phyloP scores from a whole-genome alignment of 2,888 invertebrate species.

The Protodeltote pygarga region DNA sequence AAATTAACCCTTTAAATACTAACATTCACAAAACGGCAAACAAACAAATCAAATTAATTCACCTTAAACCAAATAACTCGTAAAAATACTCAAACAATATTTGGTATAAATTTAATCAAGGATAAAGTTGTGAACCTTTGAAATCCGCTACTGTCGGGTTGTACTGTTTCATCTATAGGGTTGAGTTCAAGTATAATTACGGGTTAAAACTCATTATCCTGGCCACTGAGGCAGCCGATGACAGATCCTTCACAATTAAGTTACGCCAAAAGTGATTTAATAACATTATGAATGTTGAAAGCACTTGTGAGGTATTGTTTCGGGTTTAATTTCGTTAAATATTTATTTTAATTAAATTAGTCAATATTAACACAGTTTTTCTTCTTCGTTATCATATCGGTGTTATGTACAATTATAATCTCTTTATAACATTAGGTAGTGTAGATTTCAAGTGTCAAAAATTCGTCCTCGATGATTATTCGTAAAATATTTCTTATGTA shows the following conservation, averaged over 20 bases:
- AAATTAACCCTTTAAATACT: neutral
- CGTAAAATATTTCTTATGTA: no score
- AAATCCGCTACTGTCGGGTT: slow-evolving; percentile 36
- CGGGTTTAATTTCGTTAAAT: neutral
- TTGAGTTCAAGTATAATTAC: slow-evolving; percentile 41
- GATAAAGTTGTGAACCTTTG: slow-evolving; percentile 40
- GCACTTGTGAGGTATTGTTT: slow-evolving; percentile 17
- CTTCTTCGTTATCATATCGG: no score
- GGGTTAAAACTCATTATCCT: slow-evolving; percentile 41
- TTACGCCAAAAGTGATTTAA: slow-evolving; percentile 36
- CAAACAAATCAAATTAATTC: slow-evolving; percentile 26
- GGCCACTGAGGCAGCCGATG: slow-evolving; percentile 22
- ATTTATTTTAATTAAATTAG: neutral
- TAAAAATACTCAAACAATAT: slow-evolving; percentile 37
- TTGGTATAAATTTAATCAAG: slow-evolving; percentile 44
- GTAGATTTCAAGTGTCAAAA: no score
- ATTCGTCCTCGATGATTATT: no score
- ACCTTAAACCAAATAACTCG: slow-evolving; percentile 13
- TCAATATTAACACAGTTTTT: no score
- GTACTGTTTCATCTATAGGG: slow-evolving; percentile 46
- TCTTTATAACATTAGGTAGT: no score
- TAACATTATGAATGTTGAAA: slow-evolving; percentile 34
- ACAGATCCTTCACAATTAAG: slow-evolving; percentile 43
- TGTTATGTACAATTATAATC: no score
- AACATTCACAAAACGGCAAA: slow-evolving; percentile 1